Base-by-base conservation (phyloP, 2,113 vertebrate genomes). In the Cottus gobio region DNA sequence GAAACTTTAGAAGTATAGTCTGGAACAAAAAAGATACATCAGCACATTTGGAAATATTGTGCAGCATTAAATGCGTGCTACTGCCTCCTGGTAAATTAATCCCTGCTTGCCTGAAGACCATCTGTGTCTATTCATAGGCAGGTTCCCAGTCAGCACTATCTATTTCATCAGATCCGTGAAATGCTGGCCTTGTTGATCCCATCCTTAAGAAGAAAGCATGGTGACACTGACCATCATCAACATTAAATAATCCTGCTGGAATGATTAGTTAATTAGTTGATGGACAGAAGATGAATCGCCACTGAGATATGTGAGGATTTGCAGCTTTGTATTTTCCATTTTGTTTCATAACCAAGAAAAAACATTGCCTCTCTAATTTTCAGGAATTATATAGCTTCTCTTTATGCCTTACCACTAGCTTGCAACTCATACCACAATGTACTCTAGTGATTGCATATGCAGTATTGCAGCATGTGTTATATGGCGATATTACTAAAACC, bases 81-180 rank as follows among this genome's bases (percentile, higher is more conserved):
- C 50, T 13, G 48, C 52, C 42, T 70, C 24, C 71, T 44, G 28
- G 54, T 85, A 79, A 86, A 79, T 48, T 0, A 81, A 89, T 88
- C 79, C 64, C n/a, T 79, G 24, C 39, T 57, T 60, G 58, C 42
- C 71, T 63, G 48, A 63, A 54, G 26, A 48, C 11, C 31, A 74
- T n/a, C 12, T 84, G 30, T 63, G 30, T 52, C 65, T 89, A 87
- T 83, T 86, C 63, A 85, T 79, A 75, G 78, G 37, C 22, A 2
- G 18, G n/a, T 31, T 76, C 66, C 68, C 31, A 37, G 75, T 91
- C 85, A 87, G 80, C 76, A 71, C 5, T 46, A 22, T 83, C 77
- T 75, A 3, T 60, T 15, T 65, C 48, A 78, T 28, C 34, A 67
- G 42, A 79, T n/a, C 26, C 1, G n/a, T n/a, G n/a, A n/a, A n/a